phyloP scores from a whole-genome alignment of 2,113 vertebrate species.

The Aspiorhynchus laticeps region DNA sequence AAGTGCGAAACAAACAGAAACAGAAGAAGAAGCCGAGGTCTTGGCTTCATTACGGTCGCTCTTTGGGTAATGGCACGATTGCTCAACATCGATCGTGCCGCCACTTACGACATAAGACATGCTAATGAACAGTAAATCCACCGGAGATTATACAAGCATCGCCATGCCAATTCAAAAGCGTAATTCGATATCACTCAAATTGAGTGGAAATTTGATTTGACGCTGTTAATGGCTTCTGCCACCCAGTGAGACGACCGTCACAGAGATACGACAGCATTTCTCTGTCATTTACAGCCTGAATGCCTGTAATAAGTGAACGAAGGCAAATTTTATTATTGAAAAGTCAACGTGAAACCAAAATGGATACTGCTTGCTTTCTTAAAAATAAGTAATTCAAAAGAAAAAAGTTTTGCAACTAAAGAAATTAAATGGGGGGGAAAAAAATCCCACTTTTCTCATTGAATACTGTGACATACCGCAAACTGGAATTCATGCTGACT shows the following conservation, averaged over 20 bases:
- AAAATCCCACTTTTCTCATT: not conserved
- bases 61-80: constrained; percentile 5
- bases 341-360: not conserved
- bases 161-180: not conserved
- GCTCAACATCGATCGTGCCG: not conserved
- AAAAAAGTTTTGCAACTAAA: not conserved
- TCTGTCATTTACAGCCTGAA: not conserved
- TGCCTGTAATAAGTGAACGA: not conserved
- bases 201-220: constrained; percentile 34
- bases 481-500: not conserved
- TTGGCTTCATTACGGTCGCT: constrained; percentile 3
- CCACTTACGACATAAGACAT: constrained; percentile 2
- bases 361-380: not conserved
- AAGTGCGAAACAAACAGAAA: not conserved
- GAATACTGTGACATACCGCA: not conserved
- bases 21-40: not conserved
- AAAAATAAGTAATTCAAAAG: not conserved
- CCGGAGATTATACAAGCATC: constrained; percentile 17
- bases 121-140: constrained; percentile 31
- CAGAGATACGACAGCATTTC: not conserved
- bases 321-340: not conserved
- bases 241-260: constrained; percentile 26
- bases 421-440: not conserved
- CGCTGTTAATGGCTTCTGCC: constrained; percentile 28
- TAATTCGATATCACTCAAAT: constrained; percentile 14